Base-by-base conservation (phyloP, 2,113 vertebrate genomes). In the Amazona guildingii region DNA sequence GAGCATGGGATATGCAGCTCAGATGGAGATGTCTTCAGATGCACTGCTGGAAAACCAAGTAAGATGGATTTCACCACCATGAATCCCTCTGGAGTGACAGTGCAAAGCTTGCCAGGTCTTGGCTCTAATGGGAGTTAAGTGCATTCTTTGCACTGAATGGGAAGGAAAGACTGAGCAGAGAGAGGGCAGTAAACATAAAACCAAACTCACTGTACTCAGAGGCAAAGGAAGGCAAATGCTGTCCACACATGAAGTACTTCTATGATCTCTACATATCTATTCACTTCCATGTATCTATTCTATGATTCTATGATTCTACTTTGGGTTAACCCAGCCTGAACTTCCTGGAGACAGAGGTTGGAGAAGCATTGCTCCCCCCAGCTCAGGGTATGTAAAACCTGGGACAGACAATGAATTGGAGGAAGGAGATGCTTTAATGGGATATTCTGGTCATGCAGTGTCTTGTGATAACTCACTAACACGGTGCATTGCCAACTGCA, bases 11-110 rank as follows among this genome's bases (percentile, higher is more conserved):
- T 84, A 29, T 85, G 92, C 2, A 2, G 70, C 82, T 86, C 72
- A 73, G 70, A 90, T 83, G 92, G 95, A 93, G 84, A 79, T 48
- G 75, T 90, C 57, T 85, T 57, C 90, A 90, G 92, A 54, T 62
- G 1, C 1, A 2, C 43, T 48, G 61, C 61, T 94, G 93, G 81
- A 94, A 90, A 95, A 75, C 16, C 66, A 76, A 61, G 81, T 49
- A 75, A 93, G 82, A 93, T 1, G 5, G 57, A 93, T 93, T 95
- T 95, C 78, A 61, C 33, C 1, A 0, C 2, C 3, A 57, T 80
- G 76, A 85, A 92, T 85, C 51, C 70, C 49, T 54, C 63, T 3
- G 4, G 63, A 75, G 75, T 87, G 88, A 81, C 89, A 95, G 74
- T 23, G 43, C 6, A 1, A 89, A 91, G 37, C 57, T 23, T 27